These are phyloP conservation scores for Oedothorax gibbosus DNA, from an alignment of 1,140 invertebrate genomes.

Conservation along the genomic window DNA sequence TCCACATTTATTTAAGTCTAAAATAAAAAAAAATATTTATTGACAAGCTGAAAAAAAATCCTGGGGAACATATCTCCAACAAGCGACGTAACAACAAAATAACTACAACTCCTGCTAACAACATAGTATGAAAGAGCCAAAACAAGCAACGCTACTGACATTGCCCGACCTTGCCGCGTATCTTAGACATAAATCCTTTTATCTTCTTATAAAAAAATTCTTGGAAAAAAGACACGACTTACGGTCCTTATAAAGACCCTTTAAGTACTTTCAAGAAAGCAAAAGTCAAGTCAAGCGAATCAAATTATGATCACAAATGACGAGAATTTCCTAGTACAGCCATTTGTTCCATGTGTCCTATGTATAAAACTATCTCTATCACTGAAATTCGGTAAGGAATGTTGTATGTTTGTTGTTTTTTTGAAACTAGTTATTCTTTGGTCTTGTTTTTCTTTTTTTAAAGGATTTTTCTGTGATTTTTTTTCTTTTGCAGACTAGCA, in stretches of 20 bases:
- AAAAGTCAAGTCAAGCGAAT: conserved; percentile 36
- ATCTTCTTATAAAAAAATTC: neutral
- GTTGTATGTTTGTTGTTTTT: too few relatives aligned
- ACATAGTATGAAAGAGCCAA: neutral
- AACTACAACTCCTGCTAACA: too few relatives aligned
- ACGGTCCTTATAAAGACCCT: conserved; percentile 38
- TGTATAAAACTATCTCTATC: conserved; percentile 28
- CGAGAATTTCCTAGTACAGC: conserved; percentile 19
- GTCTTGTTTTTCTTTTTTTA: too few relatives aligned
- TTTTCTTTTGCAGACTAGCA: too few relatives aligned
- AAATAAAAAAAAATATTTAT: too few relatives aligned
- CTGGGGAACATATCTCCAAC: too few relatives aligned
- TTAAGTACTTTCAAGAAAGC: conserved; percentile 48
- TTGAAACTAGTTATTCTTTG: too few relatives aligned
- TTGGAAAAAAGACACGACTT: conserved; percentile 4
- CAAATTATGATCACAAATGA: conserved; percentile 53
- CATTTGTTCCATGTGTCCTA: conserved; percentile 42
- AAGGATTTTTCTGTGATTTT: too few relatives aligned
- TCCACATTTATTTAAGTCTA: too few relatives aligned
- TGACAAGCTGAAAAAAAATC: too few relatives aligned
- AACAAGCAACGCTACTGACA: neutral
- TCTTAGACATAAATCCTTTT: conserved; percentile 24
- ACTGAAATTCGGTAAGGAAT: neutral
- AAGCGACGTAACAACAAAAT: too few relatives aligned
- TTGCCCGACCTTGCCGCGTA: neutral